Conservation (phyloP, 1,140 invertebrate species). For the Drosophila fuyamai region DNA sequence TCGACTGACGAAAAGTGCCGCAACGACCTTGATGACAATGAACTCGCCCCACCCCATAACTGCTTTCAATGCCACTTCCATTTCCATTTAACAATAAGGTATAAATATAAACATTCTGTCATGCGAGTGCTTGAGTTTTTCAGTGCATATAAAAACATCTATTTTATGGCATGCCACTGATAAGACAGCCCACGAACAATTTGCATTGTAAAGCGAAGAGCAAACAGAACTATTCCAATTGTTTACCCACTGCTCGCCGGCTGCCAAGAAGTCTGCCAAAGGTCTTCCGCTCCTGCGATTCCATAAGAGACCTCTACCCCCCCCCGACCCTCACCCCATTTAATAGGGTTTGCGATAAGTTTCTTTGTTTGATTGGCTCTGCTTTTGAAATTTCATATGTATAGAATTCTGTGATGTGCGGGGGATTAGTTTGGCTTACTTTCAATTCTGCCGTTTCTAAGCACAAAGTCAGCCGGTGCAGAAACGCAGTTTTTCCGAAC, state of each 20-base stretch:
- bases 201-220: conserved; percentile 66
- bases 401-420: conserved; percentile 8
- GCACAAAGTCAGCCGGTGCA: conserved; percentile 27
- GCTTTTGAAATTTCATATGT: conserved; percentile 6
- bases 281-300: conserved; percentile 5
- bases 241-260: conserved; percentile 20
- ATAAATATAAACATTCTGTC: conserved; percentile 38
- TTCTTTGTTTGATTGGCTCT: conserved; percentile 33
- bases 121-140: conserved; percentile 31
- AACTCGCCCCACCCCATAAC: conserved; percentile 39
- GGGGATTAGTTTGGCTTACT: conserved; percentile 26
- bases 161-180: conserved; percentile 56
- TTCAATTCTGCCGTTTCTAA: conserved; percentile 12
- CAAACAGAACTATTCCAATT: conserved; percentile 42
- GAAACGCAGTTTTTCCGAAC: conserved; percentile 38
- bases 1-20: conserved; percentile 14
- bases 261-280: conserved; percentile 49
- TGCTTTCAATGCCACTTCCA: neutral
- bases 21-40: conserved; percentile 75
- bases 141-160: conserved; percentile 59
- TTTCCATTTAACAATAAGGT: conserved; percentile 15
- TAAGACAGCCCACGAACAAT: conserved; percentile 57
- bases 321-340: neutral
- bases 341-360: conserved; percentile 46
- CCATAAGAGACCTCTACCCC: neutral